Evolutionary conservation across 2,888 invertebrate species (phyloP), one percentile per base, ranked within the genome.

Genomic region (Dolichomitus sp.): DNA sequence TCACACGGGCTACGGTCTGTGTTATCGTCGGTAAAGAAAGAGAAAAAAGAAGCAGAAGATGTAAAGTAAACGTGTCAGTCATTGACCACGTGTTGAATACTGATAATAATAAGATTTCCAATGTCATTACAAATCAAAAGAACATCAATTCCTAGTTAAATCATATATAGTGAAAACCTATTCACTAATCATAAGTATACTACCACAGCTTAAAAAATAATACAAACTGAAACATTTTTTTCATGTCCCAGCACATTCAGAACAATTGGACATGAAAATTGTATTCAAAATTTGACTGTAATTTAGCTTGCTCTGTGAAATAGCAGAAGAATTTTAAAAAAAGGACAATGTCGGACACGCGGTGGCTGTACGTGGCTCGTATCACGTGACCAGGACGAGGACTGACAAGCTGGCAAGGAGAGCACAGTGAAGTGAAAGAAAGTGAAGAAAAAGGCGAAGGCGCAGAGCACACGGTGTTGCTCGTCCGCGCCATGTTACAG

Each of bases 401-500:
- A 19, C 17, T 61, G 72, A 61, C 72, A 45, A 57, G 30, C 17
- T 12, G n/a, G 54, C 54, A 59, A 75, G 59, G 48, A 45, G 72
- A 59, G 59, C 45, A 59, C 33, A 66, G 75, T n/a, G 33, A 57
- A 57, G 45, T 54, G 37, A 23, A 61, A 40, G 33, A 70, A 50
- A 57, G 37, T 40, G 40, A 79, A 74, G 70, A 81, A 68, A 42
- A 54, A 57, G 37, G 63, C 33, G 50, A 23, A 37, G 12, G 48
- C 48, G 61, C 19, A n/a, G 30, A 42, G 37, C 79, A 30, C 65
- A 45, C 57, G 42, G 50, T 19, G 48, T 61, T 48, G 45, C 73
- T 61, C 87, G 86, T 85, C 85, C 80, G 73, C 77, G 80, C 87
- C 85, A 89, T 91, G 92, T 91, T 92, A 92, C 91, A 92, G 91